Conservation (phyloP, 2,888 invertebrate species). For the Muscina levida region DNA sequence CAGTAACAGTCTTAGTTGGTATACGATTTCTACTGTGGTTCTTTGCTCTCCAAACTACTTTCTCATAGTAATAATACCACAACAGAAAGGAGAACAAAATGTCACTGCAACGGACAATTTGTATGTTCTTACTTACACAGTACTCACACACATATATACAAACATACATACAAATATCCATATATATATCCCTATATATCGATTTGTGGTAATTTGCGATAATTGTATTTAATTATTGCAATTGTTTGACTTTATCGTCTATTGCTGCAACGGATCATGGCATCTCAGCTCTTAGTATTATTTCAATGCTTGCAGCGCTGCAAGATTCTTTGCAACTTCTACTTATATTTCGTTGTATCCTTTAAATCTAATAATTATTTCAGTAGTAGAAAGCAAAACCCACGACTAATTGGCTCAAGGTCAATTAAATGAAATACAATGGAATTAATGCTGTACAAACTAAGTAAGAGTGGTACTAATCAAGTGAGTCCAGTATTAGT, state of each 20-base stretch:
- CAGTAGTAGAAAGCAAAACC: background rate
- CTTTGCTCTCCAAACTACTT: too few relatives aligned
- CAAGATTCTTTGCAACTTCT: background rate
- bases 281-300: too few relatives aligned
- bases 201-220: constrained; percentile 52
- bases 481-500: background rate
- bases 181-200: constrained; percentile 21
- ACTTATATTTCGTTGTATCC: background rate
- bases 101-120: too few relatives aligned
- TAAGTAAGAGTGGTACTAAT: background rate
- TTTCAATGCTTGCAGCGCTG: background rate
- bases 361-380: constrained; percentile 23
- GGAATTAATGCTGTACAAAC: background rate
- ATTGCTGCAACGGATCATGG: too few relatives aligned
- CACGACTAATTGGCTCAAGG: background rate
- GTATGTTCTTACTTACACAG: too few relatives aligned
- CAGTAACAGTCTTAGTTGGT: constrained; percentile 28
- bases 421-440: constrained; percentile 16
- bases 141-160: background rate
- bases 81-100: background rate
- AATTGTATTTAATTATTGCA: constrained; percentile 64
- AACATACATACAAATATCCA: too few relatives aligned
- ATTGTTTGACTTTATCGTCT: constrained; percentile 52
- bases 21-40: constrained; percentile 37
- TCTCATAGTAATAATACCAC: constrained; percentile 16